Evolutionary conservation across 2,113 vertebrate species (phyloP).

Genomic region (Nipponia nippon): DNA sequence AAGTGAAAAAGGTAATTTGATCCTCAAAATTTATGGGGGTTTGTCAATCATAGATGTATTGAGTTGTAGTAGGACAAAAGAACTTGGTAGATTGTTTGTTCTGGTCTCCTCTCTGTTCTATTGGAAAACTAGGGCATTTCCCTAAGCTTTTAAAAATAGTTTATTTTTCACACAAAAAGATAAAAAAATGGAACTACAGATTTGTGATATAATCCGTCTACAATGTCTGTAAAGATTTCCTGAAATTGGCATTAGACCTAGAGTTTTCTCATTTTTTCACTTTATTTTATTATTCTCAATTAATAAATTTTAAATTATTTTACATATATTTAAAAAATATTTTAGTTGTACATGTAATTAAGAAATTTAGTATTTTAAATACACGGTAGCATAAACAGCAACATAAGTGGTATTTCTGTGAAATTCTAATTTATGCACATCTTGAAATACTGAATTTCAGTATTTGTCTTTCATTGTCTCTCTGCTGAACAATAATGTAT

Average conservation of each 20-base stretch:
- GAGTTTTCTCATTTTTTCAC: background rate
- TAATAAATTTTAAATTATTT: background rate
- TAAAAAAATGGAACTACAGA: background rate
- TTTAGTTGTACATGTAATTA: background rate
- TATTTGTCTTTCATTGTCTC: background rate
- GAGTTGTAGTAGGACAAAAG: background rate
- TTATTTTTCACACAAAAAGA: background rate
- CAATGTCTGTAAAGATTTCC: background rate
- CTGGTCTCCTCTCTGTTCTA: background rate
- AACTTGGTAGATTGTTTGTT: background rate
- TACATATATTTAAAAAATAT: background rate
- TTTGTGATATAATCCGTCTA: background rate
- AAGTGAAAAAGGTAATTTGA: background rate
- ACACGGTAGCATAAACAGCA: background rate
- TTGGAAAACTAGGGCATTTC: background rate
- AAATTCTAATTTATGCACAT: background rate
- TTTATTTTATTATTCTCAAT: background rate
- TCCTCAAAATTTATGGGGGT: background rate
- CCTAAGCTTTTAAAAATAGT: background rate
- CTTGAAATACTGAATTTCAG: background rate
- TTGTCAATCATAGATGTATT: background rate
- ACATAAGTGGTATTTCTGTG: background rate
- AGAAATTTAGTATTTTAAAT: background rate
- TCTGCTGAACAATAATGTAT: background rate
- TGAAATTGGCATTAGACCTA: background rate